These are phyloP conservation scores for Mizuhopecten yessoensis DNA, from an alignment of 1,140 invertebrate genomes.

Conservation along the genomic window DNA sequence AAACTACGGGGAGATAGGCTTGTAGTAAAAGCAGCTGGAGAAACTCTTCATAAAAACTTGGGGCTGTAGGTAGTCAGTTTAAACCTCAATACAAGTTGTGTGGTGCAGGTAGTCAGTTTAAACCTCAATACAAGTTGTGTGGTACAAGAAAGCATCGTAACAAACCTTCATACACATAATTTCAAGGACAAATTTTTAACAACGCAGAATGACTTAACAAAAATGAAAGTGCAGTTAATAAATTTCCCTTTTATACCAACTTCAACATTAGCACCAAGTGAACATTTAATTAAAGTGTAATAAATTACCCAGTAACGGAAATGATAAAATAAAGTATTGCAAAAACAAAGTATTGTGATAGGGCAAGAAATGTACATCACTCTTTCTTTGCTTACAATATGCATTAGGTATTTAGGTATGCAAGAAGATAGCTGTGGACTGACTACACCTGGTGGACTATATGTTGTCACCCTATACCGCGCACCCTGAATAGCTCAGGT, in stretches of 20 bases:
- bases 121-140: too few species aligned
- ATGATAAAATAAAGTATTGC: constrained; percentile 9
- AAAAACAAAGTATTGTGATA: constrained; percentile 17
- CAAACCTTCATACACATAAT: too few species aligned
- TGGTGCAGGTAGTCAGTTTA: too few species aligned
- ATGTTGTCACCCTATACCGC: neutral
- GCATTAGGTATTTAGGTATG: neutral
- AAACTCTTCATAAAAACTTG: too few species aligned
- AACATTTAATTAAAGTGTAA: neutral
- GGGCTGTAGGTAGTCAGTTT: neutral
- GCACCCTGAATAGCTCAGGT: neutral
- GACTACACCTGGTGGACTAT: neutral
- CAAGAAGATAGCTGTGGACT: neutral
- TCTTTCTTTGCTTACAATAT: neutral
- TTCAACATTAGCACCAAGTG: neutral
- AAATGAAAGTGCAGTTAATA: neutral
- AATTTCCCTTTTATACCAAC: neutral
- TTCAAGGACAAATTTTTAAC: neutral
- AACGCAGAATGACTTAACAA: neutral
- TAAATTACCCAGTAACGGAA: constrained; percentile 5
- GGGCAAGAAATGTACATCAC: neutral
- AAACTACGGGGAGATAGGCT: too few species aligned
- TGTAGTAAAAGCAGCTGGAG: too few species aligned
- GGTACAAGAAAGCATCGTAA: too few species aligned
- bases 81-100: too few species aligned